These are phyloP conservation scores for Petrolisthes cinctipes DNA, from an alignment of 2,888 invertebrate genomes.

Conservation along the genomic window DNA sequence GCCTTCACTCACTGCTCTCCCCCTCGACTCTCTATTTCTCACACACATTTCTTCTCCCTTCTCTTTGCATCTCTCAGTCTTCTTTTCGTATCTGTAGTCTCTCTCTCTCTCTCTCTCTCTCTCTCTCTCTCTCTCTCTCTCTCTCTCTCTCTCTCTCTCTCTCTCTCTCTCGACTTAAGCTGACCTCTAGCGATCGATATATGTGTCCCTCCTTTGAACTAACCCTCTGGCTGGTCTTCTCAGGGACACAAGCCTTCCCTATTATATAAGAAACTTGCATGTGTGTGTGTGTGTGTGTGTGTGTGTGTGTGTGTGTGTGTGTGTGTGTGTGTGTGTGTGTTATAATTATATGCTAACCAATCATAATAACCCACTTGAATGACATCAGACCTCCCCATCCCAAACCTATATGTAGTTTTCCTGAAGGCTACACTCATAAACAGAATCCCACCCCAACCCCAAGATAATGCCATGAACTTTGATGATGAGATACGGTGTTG, in stretches of 20 bases:
- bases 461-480: no score
- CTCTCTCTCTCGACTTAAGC: neutral
- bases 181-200: neutral
- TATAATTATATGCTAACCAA: neutral
- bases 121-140: conserved; percentile 27
- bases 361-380: no score
- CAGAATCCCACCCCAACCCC: no score
- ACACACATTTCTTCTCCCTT: neutral
- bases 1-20: neutral
- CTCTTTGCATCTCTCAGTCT: neutral
- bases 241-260: neutral
- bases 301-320: conserved; percentile 28
- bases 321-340: conserved; percentile 13
- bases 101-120: conserved; percentile 28
- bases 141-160: conserved; percentile 38
- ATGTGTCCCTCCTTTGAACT: neutral
- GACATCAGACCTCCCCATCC: no score
- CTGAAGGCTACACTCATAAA: no score
- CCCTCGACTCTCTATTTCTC: neutral
- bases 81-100: neutral
- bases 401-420: no score
- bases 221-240: neutral
- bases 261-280: neutral
- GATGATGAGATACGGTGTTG: no score
- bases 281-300: conserved; percentile 3